These are phyloP conservation scores for Pollenia amentaria DNA, from an alignment of 2,888 invertebrate species.

Conservation along the genomic window DNA sequence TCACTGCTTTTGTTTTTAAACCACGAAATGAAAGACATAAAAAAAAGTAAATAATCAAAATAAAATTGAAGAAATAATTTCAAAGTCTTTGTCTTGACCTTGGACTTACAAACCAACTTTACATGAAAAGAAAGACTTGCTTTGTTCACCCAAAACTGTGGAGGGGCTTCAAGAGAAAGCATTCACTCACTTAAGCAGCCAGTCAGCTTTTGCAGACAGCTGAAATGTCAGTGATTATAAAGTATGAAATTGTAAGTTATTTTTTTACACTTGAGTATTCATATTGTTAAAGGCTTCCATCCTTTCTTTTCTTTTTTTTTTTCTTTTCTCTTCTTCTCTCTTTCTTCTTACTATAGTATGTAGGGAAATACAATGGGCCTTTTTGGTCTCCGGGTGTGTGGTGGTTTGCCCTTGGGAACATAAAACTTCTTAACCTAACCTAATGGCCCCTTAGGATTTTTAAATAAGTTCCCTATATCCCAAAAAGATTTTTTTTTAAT, in stretches of 20 bases:
- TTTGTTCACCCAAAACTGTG: conserved; percentile 50
- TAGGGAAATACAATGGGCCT: too few species aligned
- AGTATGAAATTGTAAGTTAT: not conserved
- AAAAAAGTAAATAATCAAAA: conserved; percentile 52
- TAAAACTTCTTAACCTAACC: too few species aligned
- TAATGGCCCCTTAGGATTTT: too few species aligned
- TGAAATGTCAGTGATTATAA: conserved; percentile 8
- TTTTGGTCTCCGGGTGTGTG: too few species aligned
- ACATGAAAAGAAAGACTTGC: conserved; percentile 72
- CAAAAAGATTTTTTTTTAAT: too few species aligned
- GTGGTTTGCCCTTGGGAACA: too few species aligned
- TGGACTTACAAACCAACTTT: conserved; percentile 79
- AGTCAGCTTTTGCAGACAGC: conserved; percentile 14
- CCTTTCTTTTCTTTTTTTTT: too few species aligned
- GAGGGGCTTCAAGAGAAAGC: conserved; percentile 64
- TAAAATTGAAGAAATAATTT: conserved; percentile 75
- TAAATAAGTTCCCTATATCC: too few species aligned
- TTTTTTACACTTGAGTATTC: too few species aligned
- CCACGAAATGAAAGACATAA: conserved; percentile 38
- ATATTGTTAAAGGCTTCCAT: too few species aligned
- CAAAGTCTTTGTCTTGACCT: conserved; percentile 84
- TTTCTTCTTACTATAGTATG: too few species aligned
- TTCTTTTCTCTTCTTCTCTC: too few species aligned
- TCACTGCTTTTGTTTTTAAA: not conserved
- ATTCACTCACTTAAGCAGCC: conserved; percentile 43